These are phyloP conservation scores for Pristionchus mayeri DNA, from an alignment of 2,888 invertebrate genomes.

Conservation along the genomic window DNA sequence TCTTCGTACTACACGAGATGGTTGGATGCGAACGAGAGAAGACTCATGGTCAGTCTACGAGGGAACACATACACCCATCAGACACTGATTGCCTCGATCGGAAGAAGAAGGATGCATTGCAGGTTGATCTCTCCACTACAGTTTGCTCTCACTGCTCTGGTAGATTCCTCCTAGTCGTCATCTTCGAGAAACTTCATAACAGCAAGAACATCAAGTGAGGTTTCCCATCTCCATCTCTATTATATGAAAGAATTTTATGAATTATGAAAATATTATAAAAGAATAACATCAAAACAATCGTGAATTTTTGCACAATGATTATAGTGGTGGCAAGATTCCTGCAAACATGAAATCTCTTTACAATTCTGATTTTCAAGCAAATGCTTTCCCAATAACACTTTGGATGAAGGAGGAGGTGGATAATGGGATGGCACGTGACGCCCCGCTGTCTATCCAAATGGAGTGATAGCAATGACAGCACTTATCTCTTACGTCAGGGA, in stretches of 20 bases:
- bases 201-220: constrained; percentile 24
- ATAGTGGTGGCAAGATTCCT: too few species aligned
- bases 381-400: not conserved
- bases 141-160: constrained; percentile 3
- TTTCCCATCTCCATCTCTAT: too few species aligned
- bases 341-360: too few species aligned
- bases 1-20: constrained; percentile 21
- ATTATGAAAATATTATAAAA: too few species aligned
- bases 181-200: constrained; percentile 34
- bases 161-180: constrained; percentile 31
- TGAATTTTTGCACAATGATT: too few species aligned
- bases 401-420: not conserved
- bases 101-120: too few species aligned
- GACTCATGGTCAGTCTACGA: constrained; percentile 32
- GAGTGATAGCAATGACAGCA: not conserved
- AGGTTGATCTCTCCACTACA: constrained; percentile 23
- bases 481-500: not conserved
- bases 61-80: too few species aligned
- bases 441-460: not conserved
- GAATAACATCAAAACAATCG: too few species aligned
- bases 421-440: constrained; percentile 1
- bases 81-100: too few species aligned
- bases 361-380: too few species aligned
- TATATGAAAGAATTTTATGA: too few species aligned
- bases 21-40: constrained; percentile 43